A percentile compares a stretch with the other conserved stretches of the same genome.
Conservation (phyloP, 2,888 invertebrate species). For the Hedychridium roseum region DNA sequence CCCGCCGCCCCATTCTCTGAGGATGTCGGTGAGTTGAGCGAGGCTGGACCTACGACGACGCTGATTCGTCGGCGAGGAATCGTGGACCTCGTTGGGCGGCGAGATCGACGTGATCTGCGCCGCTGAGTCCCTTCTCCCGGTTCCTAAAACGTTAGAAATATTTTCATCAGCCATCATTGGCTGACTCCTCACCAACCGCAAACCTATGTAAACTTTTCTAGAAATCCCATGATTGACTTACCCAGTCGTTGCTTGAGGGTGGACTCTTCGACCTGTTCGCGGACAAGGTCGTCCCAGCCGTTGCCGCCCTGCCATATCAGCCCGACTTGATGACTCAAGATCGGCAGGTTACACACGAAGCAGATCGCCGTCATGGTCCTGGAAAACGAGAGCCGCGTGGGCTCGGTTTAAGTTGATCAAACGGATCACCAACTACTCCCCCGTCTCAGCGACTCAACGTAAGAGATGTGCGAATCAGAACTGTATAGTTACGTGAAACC, state of each 20-base stretch:
- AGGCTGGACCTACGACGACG: constrained; percentile 84
- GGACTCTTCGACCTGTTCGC: constrained; percentile 86
- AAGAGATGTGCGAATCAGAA: constrained; percentile 51
- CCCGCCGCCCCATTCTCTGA: constrained; percentile 83
- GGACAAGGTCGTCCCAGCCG: constrained; percentile 91
- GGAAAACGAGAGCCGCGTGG: constrained; percentile 49
- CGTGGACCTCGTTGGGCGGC: constrained; percentile 78
- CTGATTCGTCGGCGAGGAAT: constrained; percentile 74
- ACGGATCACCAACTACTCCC: constrained; percentile 15
- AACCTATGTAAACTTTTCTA: neutral
- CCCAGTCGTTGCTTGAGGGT: constrained; percentile 86
- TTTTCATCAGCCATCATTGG: too few relatives aligned
- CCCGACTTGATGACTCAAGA: constrained; percentile 93
- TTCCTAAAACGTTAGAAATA: constrained; percentile 46
- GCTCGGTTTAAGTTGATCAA: constrained; percentile 24
- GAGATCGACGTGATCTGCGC: constrained; percentile 87
- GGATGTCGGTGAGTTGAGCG: constrained; percentile 87
- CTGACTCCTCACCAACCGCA: neutral
- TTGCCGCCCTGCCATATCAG: constrained; percentile 94
- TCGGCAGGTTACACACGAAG: constrained; percentile 95
- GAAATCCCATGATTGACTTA: constrained; percentile 24
- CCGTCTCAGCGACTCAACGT: constrained; percentile 4
- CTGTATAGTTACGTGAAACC: constrained; percentile 48
- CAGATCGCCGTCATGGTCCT: constrained; percentile 95
- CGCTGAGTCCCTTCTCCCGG: constrained; percentile 86